Conservation (phyloP, 2,888 invertebrate genomes). For the Melinopterus prodromus region DNA sequence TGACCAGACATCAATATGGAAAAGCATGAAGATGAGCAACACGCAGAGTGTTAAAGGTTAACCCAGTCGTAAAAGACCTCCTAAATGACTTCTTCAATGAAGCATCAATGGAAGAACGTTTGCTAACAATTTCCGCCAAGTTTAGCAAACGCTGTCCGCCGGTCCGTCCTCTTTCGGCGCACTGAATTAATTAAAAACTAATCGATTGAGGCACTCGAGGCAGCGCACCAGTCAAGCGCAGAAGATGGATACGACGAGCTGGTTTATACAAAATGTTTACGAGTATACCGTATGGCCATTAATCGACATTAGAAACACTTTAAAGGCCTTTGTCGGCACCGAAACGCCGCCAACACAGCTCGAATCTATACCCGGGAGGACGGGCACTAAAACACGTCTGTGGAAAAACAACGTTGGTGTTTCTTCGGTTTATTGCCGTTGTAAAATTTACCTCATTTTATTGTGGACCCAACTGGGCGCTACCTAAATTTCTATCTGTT, state of each 20-base stretch:
- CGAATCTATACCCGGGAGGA: background rate
- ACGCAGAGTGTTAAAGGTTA: too few species aligned
- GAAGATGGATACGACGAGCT: slow-evolving; percentile 34
- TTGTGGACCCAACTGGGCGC: background rate
- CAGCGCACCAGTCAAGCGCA: background rate
- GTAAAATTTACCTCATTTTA: background rate
- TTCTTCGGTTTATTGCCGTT: background rate
- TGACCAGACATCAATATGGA: too few species aligned
- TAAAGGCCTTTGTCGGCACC: slow-evolving; percentile 54
- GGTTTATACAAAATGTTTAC: slow-evolving; percentile 47
- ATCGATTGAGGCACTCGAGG: slow-evolving; percentile 15
- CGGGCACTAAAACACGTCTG: background rate
- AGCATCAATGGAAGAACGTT: background rate
- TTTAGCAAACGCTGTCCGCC: background rate
- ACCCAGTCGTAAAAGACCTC: too few species aligned
- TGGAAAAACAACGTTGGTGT: background rate
- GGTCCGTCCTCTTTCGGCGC: background rate
- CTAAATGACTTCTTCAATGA: too few species aligned
- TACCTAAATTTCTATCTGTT: background rate
- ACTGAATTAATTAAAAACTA: slow-evolving; percentile 19
- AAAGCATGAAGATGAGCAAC: too few species aligned
- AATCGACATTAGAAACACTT: slow-evolving; percentile 58
- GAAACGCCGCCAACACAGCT: slow-evolving; percentile 33
- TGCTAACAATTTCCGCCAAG: background rate
- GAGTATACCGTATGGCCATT: slow-evolving; percentile 50